A percentile compares a stretch with the other conserved stretches of the same genome.
phyloP scores from a whole-genome alignment of 2,888 invertebrate species.

The Eilema griseolum region DNA sequence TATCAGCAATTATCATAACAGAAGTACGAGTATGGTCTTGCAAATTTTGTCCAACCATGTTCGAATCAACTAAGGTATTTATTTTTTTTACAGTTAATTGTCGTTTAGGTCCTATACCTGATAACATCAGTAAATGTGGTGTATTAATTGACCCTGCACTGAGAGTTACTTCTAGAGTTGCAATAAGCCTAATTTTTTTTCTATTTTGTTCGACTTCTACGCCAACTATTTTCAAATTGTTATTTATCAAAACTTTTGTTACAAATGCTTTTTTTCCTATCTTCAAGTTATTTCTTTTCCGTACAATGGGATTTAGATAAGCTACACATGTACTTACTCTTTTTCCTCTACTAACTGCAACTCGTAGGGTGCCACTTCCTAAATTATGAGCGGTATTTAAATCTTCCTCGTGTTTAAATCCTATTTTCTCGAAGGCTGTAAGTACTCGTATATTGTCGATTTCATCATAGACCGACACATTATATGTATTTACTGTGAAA shows the following conservation, averaged over 20 bases:
- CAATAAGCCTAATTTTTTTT: constrained; percentile 16
- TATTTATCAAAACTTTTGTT: constrained; percentile 29
- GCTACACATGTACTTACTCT: constrained; percentile 31
- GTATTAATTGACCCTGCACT: constrained; percentile 39
- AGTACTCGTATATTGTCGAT: constrained; percentile 15
- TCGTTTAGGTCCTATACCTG: constrained; percentile 42
- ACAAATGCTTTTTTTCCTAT: constrained; percentile 34
- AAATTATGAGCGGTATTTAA: constrained; percentile 33
- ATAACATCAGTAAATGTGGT: constrained; percentile 44
- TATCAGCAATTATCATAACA: constrained; percentile 24
- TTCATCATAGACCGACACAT: constrained; percentile 18
- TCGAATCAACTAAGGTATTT: constrained; percentile 27
- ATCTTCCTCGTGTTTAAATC: constrained; percentile 30
- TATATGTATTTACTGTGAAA: constrained; percentile 30
- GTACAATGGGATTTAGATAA: constrained; percentile 32
- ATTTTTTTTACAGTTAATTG: constrained; percentile 31
- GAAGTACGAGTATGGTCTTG: constrained; percentile 35
- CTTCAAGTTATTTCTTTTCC: constrained; percentile 33
- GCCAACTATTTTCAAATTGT: constrained; percentile 24
- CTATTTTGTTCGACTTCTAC: constrained; percentile 28
- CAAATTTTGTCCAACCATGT: constrained; percentile 42
- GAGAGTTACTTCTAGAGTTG: constrained; percentile 38
- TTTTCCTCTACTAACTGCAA: constrained; percentile 27
- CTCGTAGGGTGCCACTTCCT: constrained; percentile 24
- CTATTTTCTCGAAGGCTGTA: constrained; percentile 35